phyloP scores from a whole-genome alignment of 2,113 vertebrate species.

The Pelobates fuscus region DNA sequence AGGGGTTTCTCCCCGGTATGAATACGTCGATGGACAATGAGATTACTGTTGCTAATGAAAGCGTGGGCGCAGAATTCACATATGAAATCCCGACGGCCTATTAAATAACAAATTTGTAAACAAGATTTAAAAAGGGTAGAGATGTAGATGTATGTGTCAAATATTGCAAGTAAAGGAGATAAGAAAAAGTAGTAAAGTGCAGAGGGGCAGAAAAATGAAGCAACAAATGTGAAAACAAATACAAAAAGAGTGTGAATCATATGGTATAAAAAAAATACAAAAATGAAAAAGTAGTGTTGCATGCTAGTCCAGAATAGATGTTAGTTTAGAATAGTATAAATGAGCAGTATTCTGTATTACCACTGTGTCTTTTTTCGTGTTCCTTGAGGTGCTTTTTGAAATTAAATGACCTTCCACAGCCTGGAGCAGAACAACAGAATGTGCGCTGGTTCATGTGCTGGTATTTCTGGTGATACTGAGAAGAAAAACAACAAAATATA shows the following conservation, averaged over 20 bases:
- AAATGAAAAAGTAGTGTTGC: no score
- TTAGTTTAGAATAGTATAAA: neutral
- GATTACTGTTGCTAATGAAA: slow-evolving; percentile 81
- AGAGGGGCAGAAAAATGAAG: no score
- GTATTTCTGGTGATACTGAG: slow-evolving; percentile 76
- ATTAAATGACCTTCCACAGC: slow-evolving; percentile 78
- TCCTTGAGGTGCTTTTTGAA: slow-evolving; percentile 82
- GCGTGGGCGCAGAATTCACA: slow-evolving; percentile 83
- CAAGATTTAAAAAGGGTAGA: no score
- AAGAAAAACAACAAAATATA: neutral
- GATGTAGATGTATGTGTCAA: no score
- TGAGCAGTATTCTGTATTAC: slow-evolving; percentile 61
- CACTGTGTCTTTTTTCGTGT: slow-evolving; percentile 74
- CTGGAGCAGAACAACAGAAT: slow-evolving; percentile 71
- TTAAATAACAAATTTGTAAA: neutral
- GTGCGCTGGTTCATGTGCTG: slow-evolving; percentile 77
- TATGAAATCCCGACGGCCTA: slow-evolving; percentile 79
- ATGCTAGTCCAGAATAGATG: no score
- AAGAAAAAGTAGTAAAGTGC: no score
- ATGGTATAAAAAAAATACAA: no score
- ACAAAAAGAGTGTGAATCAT: no score
- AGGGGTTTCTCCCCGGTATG: no score
- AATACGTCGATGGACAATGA: slow-evolving; percentile 80
- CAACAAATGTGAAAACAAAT: no score
- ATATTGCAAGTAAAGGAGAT: fast-evolving